Evolutionary conservation across 2,888 invertebrate species (phyloP), one percentile per base, ranked within the genome.

Genomic region (Drosophila melanosoma): DNA sequence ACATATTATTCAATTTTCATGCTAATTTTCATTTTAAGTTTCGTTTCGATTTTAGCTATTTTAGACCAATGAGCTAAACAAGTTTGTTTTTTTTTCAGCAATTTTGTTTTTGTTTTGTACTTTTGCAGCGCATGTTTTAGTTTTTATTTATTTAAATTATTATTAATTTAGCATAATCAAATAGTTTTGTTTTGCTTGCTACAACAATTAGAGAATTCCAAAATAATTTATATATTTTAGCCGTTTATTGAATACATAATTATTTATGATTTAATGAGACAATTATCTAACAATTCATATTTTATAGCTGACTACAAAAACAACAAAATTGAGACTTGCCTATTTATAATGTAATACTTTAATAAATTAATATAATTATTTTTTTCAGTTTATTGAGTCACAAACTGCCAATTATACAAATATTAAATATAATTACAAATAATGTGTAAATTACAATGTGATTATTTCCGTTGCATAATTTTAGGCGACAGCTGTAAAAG

Each of bases 131-230:
- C 88, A 80, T 82, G 85, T 70, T 76, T 68, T 57, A 59, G 23
- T 68, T 81, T 29, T 20, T 65, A 73, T 69, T 79, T 78, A 81
- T 81, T 77, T 69, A 59, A 64, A 74, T 76, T 67, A 57, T 59
- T 65, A 62, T 38, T 60, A 69, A 42, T 62, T 59, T 60, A 69
- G 38, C n/a, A 36, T 67, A 72, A 58, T 66, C 56, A 68, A 68
- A 71, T 69, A 23, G 23, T 45, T 67, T 58, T 58, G 29, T 36
- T 51, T 59, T 74, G 57, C 57, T 10, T 57, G 65, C 66, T 59
- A 63, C 64, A 29, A 61, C 64, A 68, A 67, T 84, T 82, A 87
- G 89, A 86, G 86, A 86, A 87, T 89, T 86, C 89, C 85, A 71
- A 76, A 71, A 58, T 54, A 59, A 32, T 65, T 49, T 17, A 36